Base-by-base conservation (phyloP, 2,888 invertebrate species). In the Amphipoea lucens region DNA sequence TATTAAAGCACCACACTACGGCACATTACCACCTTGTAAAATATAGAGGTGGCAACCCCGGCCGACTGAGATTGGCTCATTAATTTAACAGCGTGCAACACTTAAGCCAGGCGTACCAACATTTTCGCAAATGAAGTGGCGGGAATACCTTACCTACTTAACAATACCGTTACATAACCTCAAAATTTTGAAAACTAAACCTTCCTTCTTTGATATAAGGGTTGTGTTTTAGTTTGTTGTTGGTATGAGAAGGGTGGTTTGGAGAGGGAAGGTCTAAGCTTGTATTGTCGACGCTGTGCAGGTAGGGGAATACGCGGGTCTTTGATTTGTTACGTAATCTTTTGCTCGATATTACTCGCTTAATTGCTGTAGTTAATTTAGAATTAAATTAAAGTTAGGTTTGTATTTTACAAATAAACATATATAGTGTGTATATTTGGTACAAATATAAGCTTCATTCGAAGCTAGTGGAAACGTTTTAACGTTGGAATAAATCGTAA, bases 21-120 rank as follows among this genome's bases (percentile, higher is more conserved):
- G 92, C 94, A 94, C 94, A 96, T 96, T 96, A 96, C 96, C 96
- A 96, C 96, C 95, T 96, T 94, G 95, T 96, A 96, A 96, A 96
- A 95, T 96, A 96, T 95, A 93, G 94, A 95, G 95, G 95, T 94
- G 93, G 94, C 91, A 94, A 91, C 94, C 93, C 94, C 92, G 85
- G 92, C 92, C 92, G 92, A 91, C 92, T 90, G 92, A 96, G 96
- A 97, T 96, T 96, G 96, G 94, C 96, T 97, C 96, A 96, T 97
- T 96, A 96, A 96, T 96, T 97, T 96, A 95, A 96, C 96, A 96
- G 94, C 95, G 95, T 93, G 96, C 96, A 96, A 96, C 96, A 96
- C 96, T 96, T 96, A 96, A 96, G 96, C 95, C 94, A 94, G 95
- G 93, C 94, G 93, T 94, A 95, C 95, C 95, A 96, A 95, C 95